Percentiles rank a stretch among this genome's conserved stretches.
These are phyloP conservation scores for Sarcophaga peregrina DNA, from an alignment of 1,140 invertebrate genomes.

Conservation along the genomic window DNA sequence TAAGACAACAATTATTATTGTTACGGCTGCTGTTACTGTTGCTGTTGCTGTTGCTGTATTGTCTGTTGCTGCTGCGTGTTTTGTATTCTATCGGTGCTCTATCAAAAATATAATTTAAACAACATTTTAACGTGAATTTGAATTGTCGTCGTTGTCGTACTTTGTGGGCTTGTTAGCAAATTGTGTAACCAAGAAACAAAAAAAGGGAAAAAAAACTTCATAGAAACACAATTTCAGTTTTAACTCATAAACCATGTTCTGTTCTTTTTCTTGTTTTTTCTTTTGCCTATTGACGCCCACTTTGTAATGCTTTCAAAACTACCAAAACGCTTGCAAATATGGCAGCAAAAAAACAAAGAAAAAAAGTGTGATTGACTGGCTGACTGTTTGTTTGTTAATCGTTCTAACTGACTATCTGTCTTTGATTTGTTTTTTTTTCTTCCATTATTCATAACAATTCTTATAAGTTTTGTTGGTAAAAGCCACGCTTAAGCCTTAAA, in stretches of 20 bases:
- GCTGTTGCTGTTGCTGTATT: neutral
- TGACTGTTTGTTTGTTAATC: neutral
- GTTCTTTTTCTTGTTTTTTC: too few relatives aligned
- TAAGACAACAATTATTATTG: slow-evolving; percentile 25
- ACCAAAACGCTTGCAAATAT: neutral
- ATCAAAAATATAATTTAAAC: slow-evolving; percentile 4
- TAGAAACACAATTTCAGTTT: neutral
- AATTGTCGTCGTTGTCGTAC: neutral
- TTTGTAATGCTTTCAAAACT: neutral
- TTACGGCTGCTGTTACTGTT: neutral
- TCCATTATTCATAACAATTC: neutral
- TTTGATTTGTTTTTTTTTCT: neutral
- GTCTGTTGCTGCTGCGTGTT: neutral
- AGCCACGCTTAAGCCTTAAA: neutral
- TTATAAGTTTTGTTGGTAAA: neutral
- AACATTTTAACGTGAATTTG: neutral
- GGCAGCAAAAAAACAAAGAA: too few relatives aligned
- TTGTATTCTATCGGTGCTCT: neutral
- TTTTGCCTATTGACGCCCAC: neutral
- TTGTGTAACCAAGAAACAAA: slow-evolving; percentile 14
- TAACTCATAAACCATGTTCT: neutral
- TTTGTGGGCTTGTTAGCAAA: slow-evolving; percentile 40
- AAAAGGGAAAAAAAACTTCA: neutral
- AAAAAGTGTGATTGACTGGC: neutral
- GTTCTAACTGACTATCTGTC: neutral